Evolutionary conservation across 1,140 invertebrate genomes (phyloP).

Genomic region (Leptinotarsa texana): DNA sequence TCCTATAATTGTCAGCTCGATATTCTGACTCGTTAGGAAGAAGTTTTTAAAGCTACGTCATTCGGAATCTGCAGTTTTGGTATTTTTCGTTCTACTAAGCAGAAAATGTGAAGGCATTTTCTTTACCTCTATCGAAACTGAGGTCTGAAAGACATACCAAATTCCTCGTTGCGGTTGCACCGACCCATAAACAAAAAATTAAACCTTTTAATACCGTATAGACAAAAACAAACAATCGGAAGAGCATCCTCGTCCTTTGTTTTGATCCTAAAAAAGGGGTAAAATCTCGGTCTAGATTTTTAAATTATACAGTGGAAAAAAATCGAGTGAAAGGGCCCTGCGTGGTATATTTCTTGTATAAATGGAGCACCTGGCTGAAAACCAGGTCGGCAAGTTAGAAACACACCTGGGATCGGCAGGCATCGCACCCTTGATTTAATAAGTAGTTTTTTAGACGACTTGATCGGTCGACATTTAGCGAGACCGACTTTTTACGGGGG

Average conservation of each 20-base stretch:
- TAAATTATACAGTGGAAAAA: conserved; percentile 28
- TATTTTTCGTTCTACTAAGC: no score
- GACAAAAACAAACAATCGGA: conserved; percentile 17
- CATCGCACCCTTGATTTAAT: conserved; percentile 32
- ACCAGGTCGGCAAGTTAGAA: conserved; percentile 5
- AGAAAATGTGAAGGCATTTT: no score
- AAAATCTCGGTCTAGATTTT: conserved; percentile 27
- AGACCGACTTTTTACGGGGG: conserved; percentile 3
- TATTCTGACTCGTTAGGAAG: no score
- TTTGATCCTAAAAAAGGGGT: conserved; percentile 25
- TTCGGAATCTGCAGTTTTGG: no score
- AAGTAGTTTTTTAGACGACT: conserved; percentile 28
- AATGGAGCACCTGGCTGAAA: conserved; percentile 24
- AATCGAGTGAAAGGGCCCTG: neutral
- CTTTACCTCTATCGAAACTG: no score
- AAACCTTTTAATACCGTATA: conserved; percentile 21
- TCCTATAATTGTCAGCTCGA: no score
- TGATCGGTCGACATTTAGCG: conserved; percentile 14
- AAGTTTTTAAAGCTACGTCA: no score
- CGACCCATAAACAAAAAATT: conserved; percentile 3
- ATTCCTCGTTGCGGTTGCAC: neutral
- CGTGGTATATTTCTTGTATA: conserved; percentile 10
- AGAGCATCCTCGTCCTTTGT: conserved; percentile 26
- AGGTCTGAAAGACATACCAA: no score
- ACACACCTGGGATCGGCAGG: conserved; percentile 7